Evolutionary conservation across 2,113 vertebrate species (phyloP), one percentile per base, ranked within the genome.

Genomic region (Astur gentilis): DNA sequence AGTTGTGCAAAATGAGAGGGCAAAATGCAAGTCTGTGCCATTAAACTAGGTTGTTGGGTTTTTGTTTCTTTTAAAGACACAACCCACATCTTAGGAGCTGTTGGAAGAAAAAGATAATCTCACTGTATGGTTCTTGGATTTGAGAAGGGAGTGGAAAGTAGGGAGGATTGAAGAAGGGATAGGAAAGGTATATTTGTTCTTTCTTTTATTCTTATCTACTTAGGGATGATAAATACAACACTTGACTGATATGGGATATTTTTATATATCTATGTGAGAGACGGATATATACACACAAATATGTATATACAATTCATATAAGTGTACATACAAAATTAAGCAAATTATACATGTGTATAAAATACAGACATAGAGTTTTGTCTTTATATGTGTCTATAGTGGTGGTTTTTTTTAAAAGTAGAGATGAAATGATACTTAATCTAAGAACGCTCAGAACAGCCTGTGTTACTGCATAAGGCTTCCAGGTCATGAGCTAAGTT

Each of bases 1-100:
- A 97, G 96, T 97, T 97, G 97, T 96, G 97, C 96, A 98, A 97
- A 97, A 96, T 92, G 87, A 96, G 95, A 97, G 97, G 97, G 94
- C 97, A 97, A 95, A 96, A 95, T 95, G 89, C 36, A 66, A 97
- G 97, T 96, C 96, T 97, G 94, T 97, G 96, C 97, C 97, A 96
- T 97, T 96, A 96, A 97, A 97, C 96, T 97, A 95, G 96, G 94
- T 96, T 95, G 97, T 95, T 97, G 95, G 83, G 86, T 90, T 97
- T 97, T 97, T 97, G 75, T 97, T 92, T 95, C 94, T 97, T 97
- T 97, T 97, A 95, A 95, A 97, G 96, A 96, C 93, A 96, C 96
- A 97, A 89, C 92, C 90, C 88, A 89, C 90, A 95, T 95, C 94
- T 87, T 95, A 66, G 82, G 85, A 94, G 87, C 87, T 93, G 77